These are phyloP conservation scores for Neoaliturus tenellus DNA, from an alignment of 2,888 invertebrate genomes.

Conservation along the genomic window DNA sequence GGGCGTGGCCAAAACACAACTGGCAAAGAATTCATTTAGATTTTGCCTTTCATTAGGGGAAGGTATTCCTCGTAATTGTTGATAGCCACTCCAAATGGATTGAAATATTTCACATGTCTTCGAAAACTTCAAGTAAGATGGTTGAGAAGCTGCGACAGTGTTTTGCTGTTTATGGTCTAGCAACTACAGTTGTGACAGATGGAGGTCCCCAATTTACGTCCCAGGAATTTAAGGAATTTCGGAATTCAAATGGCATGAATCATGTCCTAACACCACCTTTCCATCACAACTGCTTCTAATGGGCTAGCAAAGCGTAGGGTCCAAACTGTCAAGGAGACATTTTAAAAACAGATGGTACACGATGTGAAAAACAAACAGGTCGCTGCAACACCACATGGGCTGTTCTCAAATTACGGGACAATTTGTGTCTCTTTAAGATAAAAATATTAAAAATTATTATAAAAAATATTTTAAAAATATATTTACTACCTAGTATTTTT, in stretches of 20 bases:
- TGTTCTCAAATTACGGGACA: too few relatives aligned
- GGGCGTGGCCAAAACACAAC: conserved; percentile 12
- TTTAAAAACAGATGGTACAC: conserved; percentile 47
- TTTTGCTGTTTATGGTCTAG: conserved; percentile 24
- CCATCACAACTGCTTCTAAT: conserved; percentile 66
- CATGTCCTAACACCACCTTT: conserved; percentile 57
- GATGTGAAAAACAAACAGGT: not conserved
- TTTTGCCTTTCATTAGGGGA: conserved; percentile 27
- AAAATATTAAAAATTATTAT: too few relatives aligned
- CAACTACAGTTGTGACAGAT: conserved; percentile 18
- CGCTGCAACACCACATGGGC: conserved; percentile 64
- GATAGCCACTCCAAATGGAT: conserved; percentile 60
- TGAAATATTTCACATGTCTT: conserved; percentile 45
- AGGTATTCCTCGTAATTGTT: conserved; percentile 48
- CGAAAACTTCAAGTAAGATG: not conserved
- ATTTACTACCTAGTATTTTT: too few relatives aligned
- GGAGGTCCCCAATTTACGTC: conserved; percentile 40
- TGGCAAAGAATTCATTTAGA: conserved; percentile 42
- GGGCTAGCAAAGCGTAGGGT: conserved; percentile 67
- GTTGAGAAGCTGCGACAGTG: conserved; percentile 2
- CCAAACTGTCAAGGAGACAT: conserved; percentile 64
- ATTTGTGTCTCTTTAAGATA: too few relatives aligned
- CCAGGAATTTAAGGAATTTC: conserved; percentile 31
- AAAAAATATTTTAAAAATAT: too few relatives aligned
- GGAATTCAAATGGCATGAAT: conserved; percentile 16